Evolutionary conservation across 2,113 vertebrate species (phyloP).

Genomic region (Erythrolamprus reginae): DNA sequence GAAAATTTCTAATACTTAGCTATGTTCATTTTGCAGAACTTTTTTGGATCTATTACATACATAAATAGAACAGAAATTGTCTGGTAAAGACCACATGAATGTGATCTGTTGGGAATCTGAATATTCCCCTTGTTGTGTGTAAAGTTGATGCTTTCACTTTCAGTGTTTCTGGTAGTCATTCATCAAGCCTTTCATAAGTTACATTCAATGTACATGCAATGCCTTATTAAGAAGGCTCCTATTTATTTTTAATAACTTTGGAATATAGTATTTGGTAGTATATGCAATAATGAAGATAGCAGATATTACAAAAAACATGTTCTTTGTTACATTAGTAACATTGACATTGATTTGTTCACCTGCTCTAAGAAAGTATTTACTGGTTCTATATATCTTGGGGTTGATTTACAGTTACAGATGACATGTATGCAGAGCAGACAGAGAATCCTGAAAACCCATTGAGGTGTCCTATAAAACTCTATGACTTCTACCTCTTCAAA

Average conservation of each 20-base stretch:
- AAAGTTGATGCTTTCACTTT: not conserved
- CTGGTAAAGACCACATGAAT: not conserved
- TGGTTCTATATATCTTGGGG: constrained; percentile 1
- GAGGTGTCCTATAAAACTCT: constrained; percentile 98
- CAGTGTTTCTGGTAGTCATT: not conserved
- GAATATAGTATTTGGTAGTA: not conserved
- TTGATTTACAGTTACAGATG: constrained; percentile 86
- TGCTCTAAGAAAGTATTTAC: not conserved
- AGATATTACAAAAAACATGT: not conserved
- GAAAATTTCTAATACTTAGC: constrained; percentile 7
- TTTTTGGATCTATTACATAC: not conserved
- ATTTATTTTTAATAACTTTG: not conserved
- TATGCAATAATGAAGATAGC: not conserved
- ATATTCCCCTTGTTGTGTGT: not conserved
- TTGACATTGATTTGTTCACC: not conserved
- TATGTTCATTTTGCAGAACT: not conserved
- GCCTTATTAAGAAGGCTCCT: not conserved
- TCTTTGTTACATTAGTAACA: not conserved
- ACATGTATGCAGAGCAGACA: constrained; percentile 95
- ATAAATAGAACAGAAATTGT: not conserved
- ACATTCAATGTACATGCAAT: not conserved
- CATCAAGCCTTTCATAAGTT: not conserved
- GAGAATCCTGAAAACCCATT: constrained; percentile 97
- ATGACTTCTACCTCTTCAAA: constrained; percentile 99
- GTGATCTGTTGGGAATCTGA: not conserved